A percentile compares a stretch with the other conserved stretches of the same genome.
Conservation (phyloP, 2,113 vertebrate genomes). For the Rhinichthys klamathensis region DNA sequence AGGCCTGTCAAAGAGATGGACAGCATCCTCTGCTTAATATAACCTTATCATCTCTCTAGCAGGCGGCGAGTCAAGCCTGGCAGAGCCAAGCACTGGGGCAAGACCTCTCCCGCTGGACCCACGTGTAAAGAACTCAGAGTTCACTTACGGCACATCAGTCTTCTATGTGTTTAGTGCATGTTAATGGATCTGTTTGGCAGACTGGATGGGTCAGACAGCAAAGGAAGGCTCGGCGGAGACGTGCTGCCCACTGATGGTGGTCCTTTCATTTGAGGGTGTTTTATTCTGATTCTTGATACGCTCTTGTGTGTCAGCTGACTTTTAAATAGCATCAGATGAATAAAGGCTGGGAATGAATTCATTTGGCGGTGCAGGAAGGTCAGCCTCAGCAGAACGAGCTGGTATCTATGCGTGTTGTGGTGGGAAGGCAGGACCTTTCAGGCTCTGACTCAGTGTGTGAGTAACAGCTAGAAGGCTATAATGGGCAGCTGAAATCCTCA, state of each 20-base stretch:
- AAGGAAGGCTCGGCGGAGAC: not conserved
- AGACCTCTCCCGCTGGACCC: conserved; percentile 16
- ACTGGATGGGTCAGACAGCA: conserved; percentile 8
- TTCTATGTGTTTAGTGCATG: conserved; percentile 6
- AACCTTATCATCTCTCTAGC: conserved; percentile 30
- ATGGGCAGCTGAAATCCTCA: conserved; percentile 24
- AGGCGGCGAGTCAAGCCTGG: conserved; percentile 6
- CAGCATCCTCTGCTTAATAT: conserved; percentile 28
- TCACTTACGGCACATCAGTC: conserved; percentile 25
- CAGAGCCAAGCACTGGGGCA: not conserved
- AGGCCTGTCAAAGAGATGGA: conserved; percentile 35
- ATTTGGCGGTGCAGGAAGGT: not conserved
- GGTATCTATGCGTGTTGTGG: not conserved
- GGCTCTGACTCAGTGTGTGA: conserved; percentile 31
- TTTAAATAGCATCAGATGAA: conserved; percentile 5
- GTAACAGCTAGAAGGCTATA: conserved; percentile 13
- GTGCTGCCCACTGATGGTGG: not conserved
- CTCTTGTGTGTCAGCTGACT: not conserved
- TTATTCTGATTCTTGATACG: not conserved
- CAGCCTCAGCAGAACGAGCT: not conserved
- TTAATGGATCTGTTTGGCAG: not conserved
- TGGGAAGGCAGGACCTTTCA: conserved; percentile 3
- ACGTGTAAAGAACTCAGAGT: not conserved
- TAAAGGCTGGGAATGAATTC: not conserved
- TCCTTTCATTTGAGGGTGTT: not conserved